Evolutionary conservation across 1,140 invertebrate genomes (phyloP), one percentile per base, ranked within the genome.

Genomic region (Bombus sibiricus): DNA sequence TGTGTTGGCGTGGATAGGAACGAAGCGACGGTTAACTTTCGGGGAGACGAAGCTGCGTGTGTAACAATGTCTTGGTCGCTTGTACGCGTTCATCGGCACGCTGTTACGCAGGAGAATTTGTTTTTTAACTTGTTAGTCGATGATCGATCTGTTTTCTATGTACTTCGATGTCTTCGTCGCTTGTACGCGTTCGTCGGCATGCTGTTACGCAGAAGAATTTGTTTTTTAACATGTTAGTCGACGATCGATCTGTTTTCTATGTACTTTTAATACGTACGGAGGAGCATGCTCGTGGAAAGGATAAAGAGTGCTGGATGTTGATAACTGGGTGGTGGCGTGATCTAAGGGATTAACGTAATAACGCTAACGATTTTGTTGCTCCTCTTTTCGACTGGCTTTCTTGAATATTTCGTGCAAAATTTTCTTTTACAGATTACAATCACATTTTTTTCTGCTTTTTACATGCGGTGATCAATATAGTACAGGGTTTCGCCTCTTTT

Each of bases 241-340:
- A 76, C 53, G 32, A 76, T 76, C 74, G 74, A 76, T 76, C 74
- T n/a, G 13, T 76, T 59, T 37, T 22, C 28, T 32, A 13, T 28
- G 34, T 77, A 18, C 39, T 62, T 77, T 62, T 62, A 62, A 57
- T 59, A n/a, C 34, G 53, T 25, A 10, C 6, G 22, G 5, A 39
- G 47, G 2, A 4, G 18, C 34, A 13, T 18, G 34, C 13, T 39
- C 13, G 47, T 28, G 47, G 18, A 53, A 74, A 74, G 43, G 34
- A 43, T 12, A 37, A 75, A 57, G 32, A 75, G 41, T 3, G 71
- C 18, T 12, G 72, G 13, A n/a, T 28, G 41, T 73, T n/a, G 34
- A n/a, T 41, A 32, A 43, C n/a, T 15, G 72, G 0, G 0, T 10
- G 64, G 3, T 32, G 66, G 9, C 32, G 18, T 32, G 32, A 74